phyloP scores from a whole-genome alignment of 1,140 invertebrate species.

The Branchinecta lynchi region DNA sequence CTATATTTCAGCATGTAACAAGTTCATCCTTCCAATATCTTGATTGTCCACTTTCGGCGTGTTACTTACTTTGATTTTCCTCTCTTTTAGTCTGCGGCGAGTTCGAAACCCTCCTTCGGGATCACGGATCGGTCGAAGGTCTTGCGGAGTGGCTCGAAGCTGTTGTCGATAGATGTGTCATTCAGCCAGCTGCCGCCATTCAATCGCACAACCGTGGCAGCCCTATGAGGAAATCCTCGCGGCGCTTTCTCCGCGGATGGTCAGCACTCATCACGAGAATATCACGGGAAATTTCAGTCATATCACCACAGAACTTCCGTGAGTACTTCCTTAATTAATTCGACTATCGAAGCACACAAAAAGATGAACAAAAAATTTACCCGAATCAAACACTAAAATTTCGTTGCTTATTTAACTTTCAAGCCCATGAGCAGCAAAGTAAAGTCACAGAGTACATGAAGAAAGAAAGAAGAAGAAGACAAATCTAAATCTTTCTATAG shows the following conservation, averaged over 20 bases:
- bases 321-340: constrained; percentile 19
- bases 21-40: too few relatives aligned
- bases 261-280: constrained; percentile 36
- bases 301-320: constrained; percentile 39
- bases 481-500: too few relatives aligned
- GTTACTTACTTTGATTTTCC: neutral
- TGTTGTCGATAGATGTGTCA: constrained; percentile 35
- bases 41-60: too few relatives aligned
- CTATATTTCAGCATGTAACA: too few relatives aligned
- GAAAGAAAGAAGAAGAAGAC: too few relatives aligned
- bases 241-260: constrained; percentile 38
- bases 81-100: constrained; percentile 32
- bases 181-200: constrained; percentile 26
- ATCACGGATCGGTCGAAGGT: constrained; percentile 34
- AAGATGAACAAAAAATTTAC: neutral
- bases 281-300: constrained; percentile 38
- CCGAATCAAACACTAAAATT: too few relatives aligned
- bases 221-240: constrained; percentile 28
- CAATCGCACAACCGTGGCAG: constrained; percentile 25
- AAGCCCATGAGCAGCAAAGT: too few relatives aligned
- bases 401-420: too few relatives aligned
- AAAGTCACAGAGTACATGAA: too few relatives aligned
- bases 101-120: constrained; percentile 35
- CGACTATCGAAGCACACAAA: neutral
- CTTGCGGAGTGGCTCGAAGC: constrained; percentile 37